Evolutionary conservation across 2,888 invertebrate species (phyloP), one percentile per base, ranked within the genome.

Genomic region (Ptilodon capucinus): DNA sequence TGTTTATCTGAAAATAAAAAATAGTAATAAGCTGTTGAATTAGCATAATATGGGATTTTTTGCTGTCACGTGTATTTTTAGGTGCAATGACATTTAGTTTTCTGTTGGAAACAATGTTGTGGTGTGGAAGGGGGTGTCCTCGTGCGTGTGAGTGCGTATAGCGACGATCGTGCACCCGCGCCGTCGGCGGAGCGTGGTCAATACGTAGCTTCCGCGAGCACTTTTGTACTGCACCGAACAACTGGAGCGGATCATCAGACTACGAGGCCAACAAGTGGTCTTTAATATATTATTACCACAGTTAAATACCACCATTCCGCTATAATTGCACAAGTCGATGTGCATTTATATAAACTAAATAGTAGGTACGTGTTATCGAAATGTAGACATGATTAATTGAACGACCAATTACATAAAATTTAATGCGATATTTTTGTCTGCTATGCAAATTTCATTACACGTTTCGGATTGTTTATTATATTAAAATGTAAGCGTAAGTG

Each of bases 1-100:
- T 87, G 85, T 71, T 92, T 92, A 75, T 93, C 93, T 93, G 86
- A 21, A 91, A 80, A 48, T 47, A 61, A 59, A 60, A n/a, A 48
- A 44, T 44, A 46, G 40, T 34, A 13, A 42, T 28, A n/a, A 11
- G 8, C 11, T 34, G 16, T 40, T 16, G 11, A 13, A 6, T 32
- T 13, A 13, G 13, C 6, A 32, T 13, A 32, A 4, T n/a, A n/a
- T n/a, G 4, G 13, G 13, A 13, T 32, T 32, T 32, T 32, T 14
- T 13, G 8, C 13, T 13, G 5, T 11, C 35, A 11, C 4, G 9
- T 7, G 11, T 36, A 36, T 30, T 30, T 17, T 48, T 46, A 44
- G 54, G 43, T 41, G 40, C 18, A 44, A 36, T 54, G 51, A 40
- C 51, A 57, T 49, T 54, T 48, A 36, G 46, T 42, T 41, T 51